Evolutionary conservation across 2,888 invertebrate species (phyloP).

Genomic region (Spialia ferax): DNA sequence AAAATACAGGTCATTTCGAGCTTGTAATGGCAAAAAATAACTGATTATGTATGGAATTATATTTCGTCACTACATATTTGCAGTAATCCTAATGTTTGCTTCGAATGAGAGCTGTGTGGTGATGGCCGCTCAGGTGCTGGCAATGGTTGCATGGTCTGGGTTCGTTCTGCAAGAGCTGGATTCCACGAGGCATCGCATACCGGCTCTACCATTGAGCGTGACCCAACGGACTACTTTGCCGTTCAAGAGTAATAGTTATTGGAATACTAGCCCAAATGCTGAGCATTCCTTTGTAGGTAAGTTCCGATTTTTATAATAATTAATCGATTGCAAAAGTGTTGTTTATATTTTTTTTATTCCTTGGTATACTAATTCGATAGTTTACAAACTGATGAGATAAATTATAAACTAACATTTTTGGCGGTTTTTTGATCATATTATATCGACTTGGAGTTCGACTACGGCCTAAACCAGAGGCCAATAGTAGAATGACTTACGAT

Average conservation of each 20-base stretch:
- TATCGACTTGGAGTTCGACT: too few relatives aligned
- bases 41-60: too few relatives aligned
- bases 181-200: constrained; percentile 60
- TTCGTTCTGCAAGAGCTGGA: constrained; percentile 75
- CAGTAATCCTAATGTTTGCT: constrained; percentile 78
- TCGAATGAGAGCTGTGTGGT: constrained; percentile 70
- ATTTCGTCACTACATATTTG: constrained; percentile 42
- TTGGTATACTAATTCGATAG: too few relatives aligned
- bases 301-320: constrained; percentile 40
- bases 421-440: too few relatives aligned
- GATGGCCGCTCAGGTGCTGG: constrained; percentile 69
- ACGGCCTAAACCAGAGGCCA: too few relatives aligned
- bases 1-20: too few relatives aligned
- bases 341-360: not conserved
- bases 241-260: constrained; percentile 68
- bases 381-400: too few relatives aligned
- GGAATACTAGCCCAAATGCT: constrained; percentile 74
- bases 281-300: constrained; percentile 74
- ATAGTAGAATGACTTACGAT: too few relatives aligned
- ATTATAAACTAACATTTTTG: too few relatives aligned
- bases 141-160: constrained; percentile 72
- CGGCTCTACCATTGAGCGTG: constrained; percentile 70
- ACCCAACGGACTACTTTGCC: constrained; percentile 64
- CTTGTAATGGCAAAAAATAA: too few relatives aligned
- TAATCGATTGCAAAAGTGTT: not conserved